Evolutionary conservation across 2,888 invertebrate species (phyloP).

Genomic region (Cheilosia soror): DNA sequence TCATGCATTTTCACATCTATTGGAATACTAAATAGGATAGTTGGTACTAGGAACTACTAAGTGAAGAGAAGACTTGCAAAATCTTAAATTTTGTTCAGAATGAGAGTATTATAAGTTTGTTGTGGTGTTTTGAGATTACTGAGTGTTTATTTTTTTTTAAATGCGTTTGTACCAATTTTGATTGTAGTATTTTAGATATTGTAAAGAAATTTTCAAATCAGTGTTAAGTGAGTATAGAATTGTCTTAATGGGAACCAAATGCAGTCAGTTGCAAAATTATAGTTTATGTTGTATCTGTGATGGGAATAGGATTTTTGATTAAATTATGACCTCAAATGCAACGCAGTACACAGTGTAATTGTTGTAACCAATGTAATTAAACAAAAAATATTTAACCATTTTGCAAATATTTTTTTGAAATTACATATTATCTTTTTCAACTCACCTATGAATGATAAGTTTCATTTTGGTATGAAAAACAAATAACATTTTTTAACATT

Average conservation of each 20-base stretch:
- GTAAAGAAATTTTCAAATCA: background rate
- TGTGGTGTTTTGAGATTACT: slow-evolving; percentile 29
- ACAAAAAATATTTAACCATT: no score
- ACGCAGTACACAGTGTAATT: no score
- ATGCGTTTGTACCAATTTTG: slow-evolving; percentile 35
- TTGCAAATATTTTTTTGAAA: no score
- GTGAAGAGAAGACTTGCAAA: background rate
- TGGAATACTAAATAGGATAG: background rate
- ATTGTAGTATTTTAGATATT: background rate
- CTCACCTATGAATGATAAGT: no score
- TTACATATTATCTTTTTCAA: no score
- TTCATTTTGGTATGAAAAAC: no score
- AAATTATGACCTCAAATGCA: no score
- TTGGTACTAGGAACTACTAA: slow-evolving; percentile 9
- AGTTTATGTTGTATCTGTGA: no score
- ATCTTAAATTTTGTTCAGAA: background rate
- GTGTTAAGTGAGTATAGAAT: background rate
- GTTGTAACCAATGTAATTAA: no score
- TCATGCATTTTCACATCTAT: slow-evolving; percentile 54
- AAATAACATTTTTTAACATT: no score
- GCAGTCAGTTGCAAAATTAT: slow-evolving; percentile 22
- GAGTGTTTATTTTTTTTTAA: slow-evolving; percentile 31
- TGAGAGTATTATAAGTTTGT: slow-evolving; percentile 13
- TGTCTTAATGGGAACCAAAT: background rate
- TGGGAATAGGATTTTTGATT: no score